Conservation (phyloP, 2,797 vertebrate genomes). For the Anomalospiza imberbis region DNA sequence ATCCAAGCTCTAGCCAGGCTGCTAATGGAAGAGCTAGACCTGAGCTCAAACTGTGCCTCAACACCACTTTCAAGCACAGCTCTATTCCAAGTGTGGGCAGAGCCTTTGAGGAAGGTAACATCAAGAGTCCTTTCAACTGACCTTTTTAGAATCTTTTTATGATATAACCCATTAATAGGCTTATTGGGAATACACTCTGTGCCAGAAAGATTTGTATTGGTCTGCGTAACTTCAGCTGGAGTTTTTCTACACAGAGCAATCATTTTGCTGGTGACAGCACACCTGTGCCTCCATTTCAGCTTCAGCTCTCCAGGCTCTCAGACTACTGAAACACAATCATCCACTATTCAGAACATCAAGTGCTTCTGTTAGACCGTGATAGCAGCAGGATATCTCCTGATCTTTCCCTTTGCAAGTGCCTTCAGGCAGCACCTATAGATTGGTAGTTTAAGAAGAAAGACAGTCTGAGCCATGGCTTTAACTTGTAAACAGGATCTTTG, state of each 20-base stretch:
- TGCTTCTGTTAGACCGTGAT: constrained; percentile 28
- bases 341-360: constrained; percentile 53
- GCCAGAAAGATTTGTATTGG: not conserved
- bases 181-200: not conserved
- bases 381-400: constrained; percentile 41
- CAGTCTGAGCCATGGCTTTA: constrained; percentile 57
- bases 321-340: constrained; percentile 35
- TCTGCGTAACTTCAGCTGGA: not conserved
- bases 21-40: not conserved
- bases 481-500: constrained; percentile 69
- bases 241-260: not conserved
- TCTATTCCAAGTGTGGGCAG: not conserved
- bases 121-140: constrained; percentile 11
- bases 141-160: not conserved
- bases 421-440: constrained; percentile 22
- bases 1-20: not conserved
- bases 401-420: constrained; percentile 16
- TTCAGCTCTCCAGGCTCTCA: constrained; percentile 14
- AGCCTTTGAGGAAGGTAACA: not conserved
- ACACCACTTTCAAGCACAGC: not conserved
- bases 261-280: constrained; percentile 17
- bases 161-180: not conserved
- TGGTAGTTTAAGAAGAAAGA: constrained; percentile 21
- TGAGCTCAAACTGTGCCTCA: constrained; percentile 20
- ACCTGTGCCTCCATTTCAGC: not conserved